Evolutionary conservation across 2,797 vertebrate species (phyloP).

Genomic region (Octomys mimax): DNA sequence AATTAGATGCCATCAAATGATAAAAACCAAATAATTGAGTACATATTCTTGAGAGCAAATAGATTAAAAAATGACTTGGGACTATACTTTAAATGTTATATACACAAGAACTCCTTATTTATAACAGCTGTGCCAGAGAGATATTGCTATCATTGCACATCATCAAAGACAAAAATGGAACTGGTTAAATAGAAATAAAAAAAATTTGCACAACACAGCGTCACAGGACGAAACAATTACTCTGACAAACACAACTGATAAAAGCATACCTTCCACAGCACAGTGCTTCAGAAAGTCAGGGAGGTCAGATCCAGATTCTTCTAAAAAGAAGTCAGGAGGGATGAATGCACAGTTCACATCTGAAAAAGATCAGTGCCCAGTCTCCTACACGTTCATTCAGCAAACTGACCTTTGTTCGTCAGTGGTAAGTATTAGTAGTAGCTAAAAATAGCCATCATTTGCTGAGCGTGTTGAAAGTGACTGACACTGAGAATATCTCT

Average conservation of each 20-base stretch:
- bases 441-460: slow-evolving; percentile 43
- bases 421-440: slow-evolving; percentile 34
- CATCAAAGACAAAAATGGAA: slow-evolving; percentile 73
- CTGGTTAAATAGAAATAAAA: slow-evolving; percentile 80
- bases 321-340: slow-evolving; percentile 34
- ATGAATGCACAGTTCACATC: slow-evolving; percentile 51
- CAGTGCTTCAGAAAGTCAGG: slow-evolving; percentile 68
- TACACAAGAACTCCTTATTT: slow-evolving; percentile 60
- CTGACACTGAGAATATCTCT: not conserved
- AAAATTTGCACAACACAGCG: slow-evolving; percentile 47
- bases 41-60: slow-evolving; percentile 54
- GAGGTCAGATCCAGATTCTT: slow-evolving; percentile 68
- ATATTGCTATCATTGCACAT: slow-evolving; percentile 52
- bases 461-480: not conserved
- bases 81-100: slow-evolving; percentile 44
- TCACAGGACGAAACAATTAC: slow-evolving; percentile 77
- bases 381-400: slow-evolving; percentile 44
- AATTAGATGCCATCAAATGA: slow-evolving; percentile 25
- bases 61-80: slow-evolving; percentile 29
- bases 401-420: slow-evolving; percentile 53
- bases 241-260: slow-evolving; percentile 69
- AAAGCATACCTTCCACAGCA: slow-evolving; percentile 63
- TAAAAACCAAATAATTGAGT: slow-evolving; percentile 57
- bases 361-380: slow-evolving; percentile 4
- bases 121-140: slow-evolving; percentile 67